Evolutionary conservation across 2,113 vertebrate species (phyloP).

Genomic region (Casuarius casuarius): DNA sequence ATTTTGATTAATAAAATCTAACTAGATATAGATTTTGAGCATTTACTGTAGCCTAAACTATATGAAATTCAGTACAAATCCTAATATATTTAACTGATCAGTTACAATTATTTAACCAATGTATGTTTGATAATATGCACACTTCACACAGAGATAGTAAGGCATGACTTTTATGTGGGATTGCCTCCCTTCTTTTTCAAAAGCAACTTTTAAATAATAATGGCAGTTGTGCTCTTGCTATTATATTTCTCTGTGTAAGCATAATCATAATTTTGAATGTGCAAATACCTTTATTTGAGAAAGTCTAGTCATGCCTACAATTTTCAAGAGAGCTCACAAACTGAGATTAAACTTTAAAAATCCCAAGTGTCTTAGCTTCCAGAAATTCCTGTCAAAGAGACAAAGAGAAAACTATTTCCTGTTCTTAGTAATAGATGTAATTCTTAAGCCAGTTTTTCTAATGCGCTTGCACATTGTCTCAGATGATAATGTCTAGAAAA

Average conservation of each 20-base stretch:
- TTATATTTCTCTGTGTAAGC: background rate
- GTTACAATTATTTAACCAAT: background rate
- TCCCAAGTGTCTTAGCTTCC: background rate
- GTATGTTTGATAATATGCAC: background rate
- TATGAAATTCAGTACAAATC: background rate
- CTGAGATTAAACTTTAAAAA: conserved; percentile 1
- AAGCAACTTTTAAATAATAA: background rate
- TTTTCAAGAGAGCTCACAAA: background rate
- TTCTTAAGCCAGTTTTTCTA: conserved; percentile 33
- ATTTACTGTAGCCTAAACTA: background rate
- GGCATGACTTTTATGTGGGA: background rate
- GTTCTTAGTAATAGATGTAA: conserved; percentile 12
- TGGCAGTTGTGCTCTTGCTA: background rate
- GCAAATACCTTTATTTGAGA: background rate
- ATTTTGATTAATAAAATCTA: background rate
- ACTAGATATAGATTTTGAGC: background rate
- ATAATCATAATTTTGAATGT: background rate
- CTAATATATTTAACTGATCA: background rate
- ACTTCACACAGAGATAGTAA: background rate
- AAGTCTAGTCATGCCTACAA: background rate
- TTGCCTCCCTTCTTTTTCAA: background rate
- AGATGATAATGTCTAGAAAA: conserved; percentile 43
- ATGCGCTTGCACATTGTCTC: background rate
- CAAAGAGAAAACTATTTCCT: background rate
- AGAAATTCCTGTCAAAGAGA: conserved; percentile 28